Evolutionary conservation across 2,797 vertebrate species (phyloP), one percentile per base, ranked within the genome.

Genomic region (Macrochelys suwanniensis): DNA sequence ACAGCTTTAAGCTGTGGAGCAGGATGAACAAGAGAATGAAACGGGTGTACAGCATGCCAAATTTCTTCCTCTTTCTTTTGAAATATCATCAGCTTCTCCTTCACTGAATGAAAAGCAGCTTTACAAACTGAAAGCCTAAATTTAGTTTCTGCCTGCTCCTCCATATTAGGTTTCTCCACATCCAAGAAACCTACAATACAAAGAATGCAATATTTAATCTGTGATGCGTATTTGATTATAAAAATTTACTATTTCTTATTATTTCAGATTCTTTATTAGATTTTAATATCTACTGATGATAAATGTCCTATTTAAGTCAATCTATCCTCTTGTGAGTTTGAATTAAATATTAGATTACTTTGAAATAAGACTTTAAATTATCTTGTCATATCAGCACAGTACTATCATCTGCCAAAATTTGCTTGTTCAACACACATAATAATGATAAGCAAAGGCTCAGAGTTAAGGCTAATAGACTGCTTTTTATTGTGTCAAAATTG

Each of bases 41-140:
- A 88, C 47, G 90, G 81, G 33, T 84, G 71, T 23, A 96, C 93
- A 68, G 80, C 84, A 4, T 94, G 50, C 7, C 93, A 91, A 76
- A 89, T 74, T 5, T 95, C 76, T 82, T 85, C 89, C 25, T 92
- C 94, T 31, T 85, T 94, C 25, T 94, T 77, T 96, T 96, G 96
- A 33, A 90, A 85, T 56, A 84, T 51, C 37, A 85, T 81, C 37
- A 86, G 68, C 54, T 95, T 78, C 50, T 96, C 90, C 25, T 74
- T 96, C n/a, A 94, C 5, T 45, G 96, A 88, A 50, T 95, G 78
- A 51, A 98, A 68, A 50, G 92, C 91, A 12, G 94, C 76, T 90
- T 96, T 98, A 80, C 80, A 77, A 21, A 94, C 94, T 42, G 97
- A 96, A 88, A 98, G 79, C 31, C 87, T 90, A 92, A 98, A 96